Evolutionary conservation across 1,140 invertebrate genomes (phyloP).

Genomic region (Drosophila nigrodunni): DNA sequence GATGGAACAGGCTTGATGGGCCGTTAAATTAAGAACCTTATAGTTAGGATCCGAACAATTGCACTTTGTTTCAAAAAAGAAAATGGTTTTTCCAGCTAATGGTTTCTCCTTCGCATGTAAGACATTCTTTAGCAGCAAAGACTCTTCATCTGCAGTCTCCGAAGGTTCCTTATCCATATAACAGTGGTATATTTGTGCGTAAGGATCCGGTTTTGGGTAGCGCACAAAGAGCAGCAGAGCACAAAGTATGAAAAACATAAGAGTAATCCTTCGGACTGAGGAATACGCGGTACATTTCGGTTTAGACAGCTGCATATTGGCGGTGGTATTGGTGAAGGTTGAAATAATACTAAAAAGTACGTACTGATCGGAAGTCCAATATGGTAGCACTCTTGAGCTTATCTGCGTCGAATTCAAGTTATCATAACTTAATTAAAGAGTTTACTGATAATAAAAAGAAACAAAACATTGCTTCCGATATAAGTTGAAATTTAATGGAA

Average conservation of each 20-base stretch:
- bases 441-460: no score
- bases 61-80: constrained; percentile 87
- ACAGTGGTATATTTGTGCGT: not conserved
- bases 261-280: constrained; percentile 54
- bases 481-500: no score
- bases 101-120: constrained; percentile 31
- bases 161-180: not conserved
- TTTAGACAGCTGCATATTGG: no score
- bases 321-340: no score
- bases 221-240: not conserved
- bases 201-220: not conserved
- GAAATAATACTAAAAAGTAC: no score
- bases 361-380: no score
- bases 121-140: not conserved
- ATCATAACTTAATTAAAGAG: no score
- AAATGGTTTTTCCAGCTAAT: constrained; percentile 85
- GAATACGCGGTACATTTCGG: no score
- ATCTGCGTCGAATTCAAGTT: no score
- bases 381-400: no score
- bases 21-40: constrained; percentile 73
- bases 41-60: not conserved
- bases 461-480: no score
- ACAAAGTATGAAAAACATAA: not conserved
- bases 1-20: constrained; percentile 88
- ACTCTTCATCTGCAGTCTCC: not conserved